Percentiles rank a stretch among this genome's conserved stretches.
Conservation (phyloP, 2,113 vertebrate genomes). For the Melanerpes formicivorus region DNA sequence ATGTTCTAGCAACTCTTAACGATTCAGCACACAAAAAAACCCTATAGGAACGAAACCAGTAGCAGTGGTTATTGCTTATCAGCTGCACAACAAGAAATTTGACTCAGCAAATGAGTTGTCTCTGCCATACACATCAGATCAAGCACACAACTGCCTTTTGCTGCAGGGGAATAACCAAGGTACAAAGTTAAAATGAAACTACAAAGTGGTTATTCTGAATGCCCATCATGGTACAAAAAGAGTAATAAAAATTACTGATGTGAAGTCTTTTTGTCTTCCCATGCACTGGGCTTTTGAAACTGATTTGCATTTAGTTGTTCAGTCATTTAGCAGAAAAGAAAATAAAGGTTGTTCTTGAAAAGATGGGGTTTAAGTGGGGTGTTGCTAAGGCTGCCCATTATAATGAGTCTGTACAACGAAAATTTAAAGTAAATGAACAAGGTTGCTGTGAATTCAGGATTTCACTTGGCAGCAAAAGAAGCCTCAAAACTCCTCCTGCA, state of each 20-base stretch:
- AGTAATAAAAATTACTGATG: background rate
- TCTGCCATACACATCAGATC: background rate
- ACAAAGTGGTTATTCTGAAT: background rate
- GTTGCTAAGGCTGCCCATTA: background rate
- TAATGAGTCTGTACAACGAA: background rate
- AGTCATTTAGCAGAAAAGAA: background rate
- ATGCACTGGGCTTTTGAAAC: background rate
- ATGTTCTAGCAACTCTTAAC: background rate
- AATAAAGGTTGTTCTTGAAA: background rate
- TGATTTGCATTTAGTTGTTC: background rate
- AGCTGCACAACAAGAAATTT: slow-evolving; percentile 11
- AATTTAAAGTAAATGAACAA: background rate
- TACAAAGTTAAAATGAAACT: background rate
- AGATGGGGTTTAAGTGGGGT: background rate
- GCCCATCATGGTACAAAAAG: background rate
- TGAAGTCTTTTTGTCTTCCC: background rate
- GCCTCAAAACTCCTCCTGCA: background rate
- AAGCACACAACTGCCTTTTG: background rate
- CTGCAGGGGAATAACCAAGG: background rate
- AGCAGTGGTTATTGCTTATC: slow-evolving; percentile 20
- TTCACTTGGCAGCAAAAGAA: background rate
- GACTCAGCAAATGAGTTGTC: slow-evolving; percentile 33
- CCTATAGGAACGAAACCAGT: background rate
- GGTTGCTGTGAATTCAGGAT: background rate
- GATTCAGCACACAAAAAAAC: background rate